Conservation (phyloP, 2,113 vertebrate species). For the Marmota monax region DNA sequence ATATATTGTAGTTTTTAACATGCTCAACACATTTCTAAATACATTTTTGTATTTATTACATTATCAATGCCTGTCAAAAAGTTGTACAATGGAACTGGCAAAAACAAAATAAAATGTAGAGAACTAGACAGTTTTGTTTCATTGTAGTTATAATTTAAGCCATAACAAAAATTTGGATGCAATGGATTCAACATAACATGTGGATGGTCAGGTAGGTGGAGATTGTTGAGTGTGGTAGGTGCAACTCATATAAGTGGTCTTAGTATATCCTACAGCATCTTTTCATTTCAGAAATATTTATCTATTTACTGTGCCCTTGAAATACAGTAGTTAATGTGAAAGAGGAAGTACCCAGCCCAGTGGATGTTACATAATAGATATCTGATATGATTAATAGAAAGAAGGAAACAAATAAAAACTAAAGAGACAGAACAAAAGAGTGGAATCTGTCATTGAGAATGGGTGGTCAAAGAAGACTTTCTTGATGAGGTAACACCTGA, state of each 20-base stretch:
- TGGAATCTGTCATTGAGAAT: rapidly evolving
- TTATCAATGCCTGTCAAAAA: neutral
- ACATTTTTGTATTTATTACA: neutral
- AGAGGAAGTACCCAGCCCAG: neutral
- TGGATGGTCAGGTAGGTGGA: neutral
- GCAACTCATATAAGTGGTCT: too few relatives aligned
- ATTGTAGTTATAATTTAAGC: neutral
- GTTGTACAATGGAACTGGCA: neutral
- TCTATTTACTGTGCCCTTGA: neutral
- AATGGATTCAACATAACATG: neutral
- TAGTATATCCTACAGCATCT: neutral
- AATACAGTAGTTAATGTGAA: neutral
- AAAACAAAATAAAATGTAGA: neutral
- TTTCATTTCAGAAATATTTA: neutral
- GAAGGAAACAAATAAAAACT: neutral
- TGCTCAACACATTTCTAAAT: neutral
- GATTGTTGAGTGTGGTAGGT: too few relatives aligned
- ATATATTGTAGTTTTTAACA: neutral
- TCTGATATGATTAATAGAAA: neutral
- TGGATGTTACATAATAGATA: neutral
- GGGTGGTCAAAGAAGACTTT: neutral
- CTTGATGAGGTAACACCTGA: neutral
- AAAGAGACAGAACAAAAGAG: neutral
- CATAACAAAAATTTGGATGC: neutral
- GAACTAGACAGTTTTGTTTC: neutral